Evolutionary conservation across 2,113 vertebrate genomes (phyloP).

Genomic region (Peromyscus maniculatus): DNA sequence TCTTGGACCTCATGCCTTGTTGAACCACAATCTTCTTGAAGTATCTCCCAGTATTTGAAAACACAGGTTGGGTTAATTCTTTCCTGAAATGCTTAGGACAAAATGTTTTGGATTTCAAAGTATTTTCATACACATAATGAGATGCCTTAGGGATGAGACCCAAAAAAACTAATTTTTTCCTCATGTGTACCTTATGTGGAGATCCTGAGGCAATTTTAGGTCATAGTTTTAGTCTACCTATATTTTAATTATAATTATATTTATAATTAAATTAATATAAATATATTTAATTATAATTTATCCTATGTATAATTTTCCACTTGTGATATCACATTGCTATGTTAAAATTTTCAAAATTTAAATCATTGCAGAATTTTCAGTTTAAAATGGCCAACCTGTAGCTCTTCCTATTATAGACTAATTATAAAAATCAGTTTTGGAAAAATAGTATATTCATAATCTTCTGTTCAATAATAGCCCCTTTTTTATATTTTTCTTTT

Average conservation of each 20-base stretch:
- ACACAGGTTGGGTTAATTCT: background rate
- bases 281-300: background rate
- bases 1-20: conserved; percentile 1
- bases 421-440: background rate
- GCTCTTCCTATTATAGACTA: conserved; percentile 3
- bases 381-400: background rate
- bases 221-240: background rate
- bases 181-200: background rate
- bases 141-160: background rate
- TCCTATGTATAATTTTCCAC: background rate
- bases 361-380: background rate
- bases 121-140: background rate
- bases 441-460: background rate
- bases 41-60: background rate
- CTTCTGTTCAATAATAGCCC: background rate
- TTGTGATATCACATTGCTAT: background rate
- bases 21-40: background rate
- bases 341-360: background rate
- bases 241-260: conserved; percentile 2
- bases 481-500: background rate
- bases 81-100: background rate
- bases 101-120: background rate
- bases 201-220: background rate
- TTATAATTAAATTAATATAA: no score
- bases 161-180: background rate